These are phyloP conservation scores for Gymnobelideus leadbeateri DNA, from an alignment of 2,113 vertebrate genomes.

Conservation along the genomic window DNA sequence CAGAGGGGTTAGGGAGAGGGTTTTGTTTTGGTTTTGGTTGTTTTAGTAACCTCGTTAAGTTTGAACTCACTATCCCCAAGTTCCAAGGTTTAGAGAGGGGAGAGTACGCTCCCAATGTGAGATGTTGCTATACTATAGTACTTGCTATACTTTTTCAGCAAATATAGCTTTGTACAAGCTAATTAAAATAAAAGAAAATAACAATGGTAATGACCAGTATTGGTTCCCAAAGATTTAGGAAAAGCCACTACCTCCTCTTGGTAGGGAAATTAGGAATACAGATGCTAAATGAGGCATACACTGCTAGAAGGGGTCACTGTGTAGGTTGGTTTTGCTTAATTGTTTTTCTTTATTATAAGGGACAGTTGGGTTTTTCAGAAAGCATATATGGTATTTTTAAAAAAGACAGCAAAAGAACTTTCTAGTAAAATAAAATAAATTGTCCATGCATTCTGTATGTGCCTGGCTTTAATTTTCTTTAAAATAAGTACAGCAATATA, in stretches of 20 bases:
- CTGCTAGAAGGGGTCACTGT: neutral
- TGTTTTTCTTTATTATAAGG: neutral
- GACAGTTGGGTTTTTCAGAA: neutral
- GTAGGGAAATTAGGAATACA: neutral
- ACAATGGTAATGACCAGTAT: neutral
- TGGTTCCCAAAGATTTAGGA: neutral
- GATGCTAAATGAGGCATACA: neutral
- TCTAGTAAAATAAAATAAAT: neutral
- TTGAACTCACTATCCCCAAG: neutral
- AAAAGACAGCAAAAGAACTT: neutral
- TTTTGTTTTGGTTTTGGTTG: neutral
- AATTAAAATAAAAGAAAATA: neutral
- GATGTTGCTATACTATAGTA: neutral
- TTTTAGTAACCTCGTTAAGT: neutral
- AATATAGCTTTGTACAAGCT: neutral
- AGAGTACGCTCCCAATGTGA: neutral
- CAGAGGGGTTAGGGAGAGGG: neutral
- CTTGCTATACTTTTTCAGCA: neutral
- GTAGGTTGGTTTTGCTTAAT: neutral
- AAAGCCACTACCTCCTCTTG: neutral
- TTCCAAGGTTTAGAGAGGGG: neutral
- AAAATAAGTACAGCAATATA: neutral
- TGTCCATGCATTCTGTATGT: neutral
- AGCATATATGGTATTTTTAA: neutral
- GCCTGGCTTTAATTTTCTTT: neutral